Conservation (phyloP, 2,113 vertebrate genomes). For the Halcyon senegalensis region DNA sequence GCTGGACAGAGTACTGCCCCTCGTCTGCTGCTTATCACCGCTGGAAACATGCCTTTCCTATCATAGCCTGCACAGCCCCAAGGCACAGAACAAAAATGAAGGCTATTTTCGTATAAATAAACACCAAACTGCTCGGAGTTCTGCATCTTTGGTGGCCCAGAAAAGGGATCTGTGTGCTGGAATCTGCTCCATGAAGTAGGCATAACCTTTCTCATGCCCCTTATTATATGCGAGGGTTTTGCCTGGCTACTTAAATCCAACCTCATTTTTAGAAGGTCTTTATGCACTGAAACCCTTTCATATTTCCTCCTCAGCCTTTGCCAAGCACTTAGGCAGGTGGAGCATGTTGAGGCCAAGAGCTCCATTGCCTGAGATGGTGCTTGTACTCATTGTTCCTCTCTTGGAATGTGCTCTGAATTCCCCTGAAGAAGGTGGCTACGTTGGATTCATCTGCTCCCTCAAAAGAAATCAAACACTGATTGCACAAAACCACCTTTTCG, state of each 20-base stretch:
- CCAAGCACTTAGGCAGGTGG: slow-evolving; percentile 35
- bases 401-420: neutral
- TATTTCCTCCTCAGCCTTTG: slow-evolving; percentile 6
- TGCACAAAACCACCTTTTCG: neutral
- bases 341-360: neutral
- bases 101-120: slow-evolving; percentile 66
- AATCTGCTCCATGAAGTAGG: slow-evolving; percentile 45
- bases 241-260: slow-evolving; percentile 24
- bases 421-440: neutral
- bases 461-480: neutral
- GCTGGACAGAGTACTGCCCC: neutral
- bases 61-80: neutral
- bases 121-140: slow-evolving; percentile 47
- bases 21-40: slow-evolving; percentile 12
- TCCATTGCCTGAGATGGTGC: neutral
- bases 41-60: slow-evolving; percentile 41
- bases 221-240: slow-evolving; percentile 53
- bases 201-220: slow-evolving; percentile 70
- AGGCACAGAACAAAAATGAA: slow-evolving; percentile 60
- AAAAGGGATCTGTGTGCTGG: slow-evolving; percentile 49
- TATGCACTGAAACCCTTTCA: neutral
- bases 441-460: neutral
- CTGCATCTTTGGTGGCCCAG: slow-evolving; percentile 63
- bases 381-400: neutral
- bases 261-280: slow-evolving; percentile 16